These are phyloP conservation scores for Drosophila sulfurigaster DNA, from an alignment of 1,140 invertebrate genomes.

Conservation along the genomic window DNA sequence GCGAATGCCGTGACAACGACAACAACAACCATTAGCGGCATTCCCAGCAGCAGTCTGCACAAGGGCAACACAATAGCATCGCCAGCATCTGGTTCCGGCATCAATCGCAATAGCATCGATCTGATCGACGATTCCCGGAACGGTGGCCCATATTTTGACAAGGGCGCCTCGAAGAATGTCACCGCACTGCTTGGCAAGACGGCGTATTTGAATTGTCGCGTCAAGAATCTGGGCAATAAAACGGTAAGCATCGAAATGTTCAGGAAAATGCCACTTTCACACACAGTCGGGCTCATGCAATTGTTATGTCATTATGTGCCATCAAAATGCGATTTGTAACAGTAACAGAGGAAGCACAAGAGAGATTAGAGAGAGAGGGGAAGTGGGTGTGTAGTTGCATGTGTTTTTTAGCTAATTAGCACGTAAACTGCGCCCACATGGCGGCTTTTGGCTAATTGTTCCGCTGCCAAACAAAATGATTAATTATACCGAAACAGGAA, in stretches of 20 bases:
- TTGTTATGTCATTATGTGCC: constrained; percentile 46
- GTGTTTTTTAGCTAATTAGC: constrained; percentile 72
- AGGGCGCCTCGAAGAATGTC: constrained; percentile 86
- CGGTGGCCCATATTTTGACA: constrained; percentile 83
- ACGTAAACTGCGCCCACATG: constrained; percentile 74
- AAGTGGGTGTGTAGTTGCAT: constrained; percentile 21
- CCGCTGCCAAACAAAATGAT: constrained; percentile 79
- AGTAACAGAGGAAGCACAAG: neutral
- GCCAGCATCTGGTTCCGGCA: constrained; percentile 45
- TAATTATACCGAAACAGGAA: constrained; percentile 82
- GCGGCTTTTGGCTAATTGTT: constrained; percentile 73
- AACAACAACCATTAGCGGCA: constrained; percentile 52
- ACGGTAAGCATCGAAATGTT: constrained; percentile 88
- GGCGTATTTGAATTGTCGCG: constrained; percentile 93
- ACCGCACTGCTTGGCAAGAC: constrained; percentile 93
- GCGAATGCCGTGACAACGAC: constrained; percentile 1
- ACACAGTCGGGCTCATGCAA: neutral
- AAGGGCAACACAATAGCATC: constrained; percentile 64
- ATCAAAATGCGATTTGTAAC: constrained; percentile 74
- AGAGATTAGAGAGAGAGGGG: neutral
- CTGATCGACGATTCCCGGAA: constrained; percentile 74
- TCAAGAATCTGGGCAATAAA: constrained; percentile 94
- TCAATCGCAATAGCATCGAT: constrained; percentile 80
- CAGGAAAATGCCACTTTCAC: neutral
- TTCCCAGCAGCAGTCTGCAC: constrained; percentile 69